Conservation (phyloP, 2,888 invertebrate species). For the Eupithecia subumbrata region DNA sequence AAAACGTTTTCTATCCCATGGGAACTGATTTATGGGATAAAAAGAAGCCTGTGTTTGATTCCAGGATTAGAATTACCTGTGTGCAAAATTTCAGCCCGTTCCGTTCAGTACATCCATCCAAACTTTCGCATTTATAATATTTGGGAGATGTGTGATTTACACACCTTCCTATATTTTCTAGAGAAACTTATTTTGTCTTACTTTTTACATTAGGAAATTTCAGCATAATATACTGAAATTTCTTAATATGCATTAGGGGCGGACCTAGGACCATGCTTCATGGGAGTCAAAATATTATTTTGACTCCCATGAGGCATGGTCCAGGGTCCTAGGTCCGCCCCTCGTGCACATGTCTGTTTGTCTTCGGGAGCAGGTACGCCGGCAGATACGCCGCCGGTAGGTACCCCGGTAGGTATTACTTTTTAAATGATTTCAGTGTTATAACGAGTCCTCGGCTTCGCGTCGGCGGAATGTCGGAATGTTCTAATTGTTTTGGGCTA, state of each 20-base stretch:
- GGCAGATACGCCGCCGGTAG: not conserved
- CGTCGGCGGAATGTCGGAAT: not conserved
- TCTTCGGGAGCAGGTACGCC: not conserved
- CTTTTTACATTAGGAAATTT: not conserved
- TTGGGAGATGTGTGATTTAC: too few species aligned
- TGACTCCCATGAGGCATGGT: not conserved
- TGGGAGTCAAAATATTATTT: not conserved
- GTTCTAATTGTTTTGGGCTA: slow-evolving; percentile 8
- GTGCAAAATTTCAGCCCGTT: too few species aligned
- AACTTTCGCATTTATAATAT: too few species aligned
- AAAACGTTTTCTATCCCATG: too few species aligned
- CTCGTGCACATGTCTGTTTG: slow-evolving; percentile 3
- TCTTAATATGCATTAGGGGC: not conserved
- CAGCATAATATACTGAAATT: too few species aligned
- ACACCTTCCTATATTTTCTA: not conserved
- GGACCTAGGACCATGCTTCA: not conserved
- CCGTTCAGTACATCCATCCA: too few species aligned
- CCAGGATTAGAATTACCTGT: too few species aligned
- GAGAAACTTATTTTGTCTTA: not conserved
- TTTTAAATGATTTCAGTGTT: slow-evolving; percentile 15
- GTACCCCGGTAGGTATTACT: slow-evolving; percentile 11
- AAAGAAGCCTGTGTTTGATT: too few species aligned
- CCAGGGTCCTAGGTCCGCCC: not conserved
- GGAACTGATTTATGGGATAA: too few species aligned
- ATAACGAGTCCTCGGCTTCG: not conserved